A percentile compares a stretch with the other conserved stretches of the same genome.
Evolutionary conservation across 2,113 vertebrate species (phyloP).

Genomic region (Panurus biarmicus): DNA sequence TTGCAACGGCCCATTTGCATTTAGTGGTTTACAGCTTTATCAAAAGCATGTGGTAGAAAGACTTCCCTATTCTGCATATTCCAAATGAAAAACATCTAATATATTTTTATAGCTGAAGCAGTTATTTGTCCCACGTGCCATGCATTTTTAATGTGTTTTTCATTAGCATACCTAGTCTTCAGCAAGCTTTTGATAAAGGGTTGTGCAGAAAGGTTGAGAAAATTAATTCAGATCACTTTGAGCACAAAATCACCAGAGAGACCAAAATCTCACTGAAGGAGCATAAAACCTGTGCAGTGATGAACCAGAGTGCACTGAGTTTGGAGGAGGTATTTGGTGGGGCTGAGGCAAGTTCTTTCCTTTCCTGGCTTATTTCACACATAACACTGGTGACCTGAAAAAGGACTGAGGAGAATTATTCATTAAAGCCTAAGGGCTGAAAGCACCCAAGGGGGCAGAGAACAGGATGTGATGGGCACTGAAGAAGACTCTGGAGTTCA

Average conservation of each 20-base stretch:
- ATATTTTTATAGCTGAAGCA: background rate
- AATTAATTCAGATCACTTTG: slow-evolving; percentile 3
- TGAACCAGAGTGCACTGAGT: background rate
- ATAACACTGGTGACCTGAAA: background rate
- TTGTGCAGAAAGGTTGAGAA: background rate
- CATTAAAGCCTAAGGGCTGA: background rate
- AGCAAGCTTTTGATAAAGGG: background rate
- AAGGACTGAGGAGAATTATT: background rate
- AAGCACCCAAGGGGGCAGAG: background rate
- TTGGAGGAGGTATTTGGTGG: background rate
- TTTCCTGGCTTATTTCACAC: background rate
- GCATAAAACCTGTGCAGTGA: background rate
- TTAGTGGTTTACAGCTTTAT: background rate
- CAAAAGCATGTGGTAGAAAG: background rate
- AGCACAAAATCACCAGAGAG: background rate
- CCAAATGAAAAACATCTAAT: background rate
- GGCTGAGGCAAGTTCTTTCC: background rate
- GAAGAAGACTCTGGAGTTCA: background rate
- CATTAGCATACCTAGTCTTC: background rate
- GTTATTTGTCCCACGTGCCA: background rate
- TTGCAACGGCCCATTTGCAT: background rate
- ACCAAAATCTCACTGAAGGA: background rate
- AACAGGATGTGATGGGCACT: background rate
- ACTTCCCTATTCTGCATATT: background rate
- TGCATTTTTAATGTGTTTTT: background rate